Evolutionary conservation across 2,888 invertebrate species (phyloP), one percentile per base, ranked within the genome.

Genomic region (Suillia variegata): DNA sequence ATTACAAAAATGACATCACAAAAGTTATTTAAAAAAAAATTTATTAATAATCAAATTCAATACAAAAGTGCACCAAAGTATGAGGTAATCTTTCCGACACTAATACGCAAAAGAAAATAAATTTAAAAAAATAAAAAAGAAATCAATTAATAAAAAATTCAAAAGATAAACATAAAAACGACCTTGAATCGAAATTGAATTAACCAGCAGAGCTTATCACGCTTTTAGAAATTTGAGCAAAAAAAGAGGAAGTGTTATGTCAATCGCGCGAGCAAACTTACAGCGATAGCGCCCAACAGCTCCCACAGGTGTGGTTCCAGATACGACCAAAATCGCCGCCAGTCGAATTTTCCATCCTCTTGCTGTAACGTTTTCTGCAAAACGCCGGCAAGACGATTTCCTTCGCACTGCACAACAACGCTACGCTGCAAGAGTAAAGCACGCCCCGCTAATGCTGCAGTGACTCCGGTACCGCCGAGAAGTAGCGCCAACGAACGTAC

Each of bases 231-330:
- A 38, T 38, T 26, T 26, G 38, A 38, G 26, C 38, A 5, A n/a
- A 31, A n/a, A n/a, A n/a, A n/a, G 5, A 26, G 6, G 26, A 26
- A 26, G 26, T 26, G 26, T 26, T 6, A 26, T 26, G n/a, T 26
- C 26, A 38, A n/a, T n/a, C 38, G n/a, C n/a, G n/a, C n/a, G n/a
- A n/a, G n/a, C n/a, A n/a, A n/a, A 61, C 74, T 73, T 83, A 95
- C 95, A 71, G 86, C 85, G 71, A 96, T 85, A 59, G 96, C 94
- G 57, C 89, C 87, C 5, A 89, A 73, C 55, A 96, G 85, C 65
- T 91, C 87, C 86, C 89, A 89, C 62, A 91, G 83, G 78, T 94
- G 91, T 21, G 93, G 92, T 74, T 85, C 84, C 2, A 96, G 80
- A 76, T 95, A 89, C 13, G 83, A 75, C 80, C 90, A 87, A 63